phyloP scores from a whole-genome alignment of 2,888 invertebrate species.

The Andrena trimmerana region DNA sequence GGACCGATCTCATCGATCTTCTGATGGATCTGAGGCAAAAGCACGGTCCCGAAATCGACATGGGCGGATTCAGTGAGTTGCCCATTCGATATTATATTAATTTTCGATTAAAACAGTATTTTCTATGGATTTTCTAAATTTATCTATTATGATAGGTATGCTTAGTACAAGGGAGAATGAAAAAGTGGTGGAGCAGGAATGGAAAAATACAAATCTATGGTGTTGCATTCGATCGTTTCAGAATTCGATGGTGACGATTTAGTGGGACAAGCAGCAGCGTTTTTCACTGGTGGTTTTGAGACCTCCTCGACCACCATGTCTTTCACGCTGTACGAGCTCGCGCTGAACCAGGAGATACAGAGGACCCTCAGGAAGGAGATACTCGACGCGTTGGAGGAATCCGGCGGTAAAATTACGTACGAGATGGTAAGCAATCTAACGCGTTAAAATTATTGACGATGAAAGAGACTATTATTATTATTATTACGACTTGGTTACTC shows the following conservation, averaged over 20 bases:
- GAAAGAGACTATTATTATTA: neutral
- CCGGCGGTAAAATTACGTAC: constrained; percentile 75
- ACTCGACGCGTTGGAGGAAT: constrained; percentile 57
- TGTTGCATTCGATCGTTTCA: constrained; percentile 41
- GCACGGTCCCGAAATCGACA: constrained; percentile 53
- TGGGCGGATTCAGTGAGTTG: constrained; percentile 64
- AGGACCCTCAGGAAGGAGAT: constrained; percentile 73
- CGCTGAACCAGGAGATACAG: constrained; percentile 73
- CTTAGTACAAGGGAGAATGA: no score
- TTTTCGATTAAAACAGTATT: no score
- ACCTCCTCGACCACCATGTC: constrained; percentile 75
- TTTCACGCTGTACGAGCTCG: constrained; percentile 76
- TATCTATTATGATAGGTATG: no score
- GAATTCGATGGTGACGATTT: constrained; percentile 78
- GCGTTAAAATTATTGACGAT: neutral
- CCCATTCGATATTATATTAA: neutral
- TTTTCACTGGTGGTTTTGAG: constrained; percentile 80
- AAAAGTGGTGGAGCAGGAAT: no score
- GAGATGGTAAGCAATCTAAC: constrained; percentile 70
- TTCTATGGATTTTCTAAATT: no score
- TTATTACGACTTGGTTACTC: neutral
- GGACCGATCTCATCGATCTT: constrained; percentile 86
- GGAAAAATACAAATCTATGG: neutral
- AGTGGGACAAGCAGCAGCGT: constrained; percentile 76
- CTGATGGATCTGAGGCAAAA: constrained; percentile 84